Conservation (phyloP, 1,140 invertebrate species). For the Drosophila suzukii region DNA sequence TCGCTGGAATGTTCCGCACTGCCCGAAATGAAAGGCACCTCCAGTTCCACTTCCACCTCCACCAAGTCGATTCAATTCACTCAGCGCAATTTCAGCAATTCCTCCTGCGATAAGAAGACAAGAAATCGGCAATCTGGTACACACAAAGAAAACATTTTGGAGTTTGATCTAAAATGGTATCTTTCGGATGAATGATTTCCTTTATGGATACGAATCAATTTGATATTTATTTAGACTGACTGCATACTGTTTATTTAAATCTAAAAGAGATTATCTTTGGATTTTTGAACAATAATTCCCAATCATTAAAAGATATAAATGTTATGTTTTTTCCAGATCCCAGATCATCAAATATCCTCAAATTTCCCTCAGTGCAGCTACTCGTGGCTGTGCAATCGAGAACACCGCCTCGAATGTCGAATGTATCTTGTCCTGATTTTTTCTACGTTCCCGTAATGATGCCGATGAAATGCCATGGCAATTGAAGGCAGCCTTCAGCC, state of each 20-base stretch:
- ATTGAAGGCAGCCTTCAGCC: conserved; percentile 42
- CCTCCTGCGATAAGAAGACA: conserved; percentile 33
- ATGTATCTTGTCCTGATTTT: conserved; percentile 43
- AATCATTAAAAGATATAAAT: too few species aligned
- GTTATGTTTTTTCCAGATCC: too few species aligned
- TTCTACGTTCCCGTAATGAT: conserved; percentile 47
- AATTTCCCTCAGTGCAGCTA: conserved; percentile 3
- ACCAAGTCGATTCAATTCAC: conserved; percentile 41
- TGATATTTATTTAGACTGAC: too few species aligned
- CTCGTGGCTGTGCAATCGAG: conserved; percentile 20
- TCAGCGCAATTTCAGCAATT: conserved; percentile 45
- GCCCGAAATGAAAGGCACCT: conserved; percentile 21
- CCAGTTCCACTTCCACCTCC: background rate
- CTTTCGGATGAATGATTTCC: background rate
- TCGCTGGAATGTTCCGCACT: conserved; percentile 26
- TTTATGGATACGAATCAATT: background rate
- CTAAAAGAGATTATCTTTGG: too few species aligned
- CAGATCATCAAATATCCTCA: too few species aligned
- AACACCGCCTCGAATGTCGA: conserved; percentile 24
- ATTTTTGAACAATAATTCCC: too few species aligned
- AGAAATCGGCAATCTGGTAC: conserved; percentile 10
- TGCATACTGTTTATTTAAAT: too few species aligned
- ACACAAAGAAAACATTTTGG: background rate
- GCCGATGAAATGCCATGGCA: conserved; percentile 54
- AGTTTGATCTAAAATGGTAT: background rate